Base-by-base conservation (phyloP, 2,113 vertebrate species). In the Coregonus clupeaformis region DNA sequence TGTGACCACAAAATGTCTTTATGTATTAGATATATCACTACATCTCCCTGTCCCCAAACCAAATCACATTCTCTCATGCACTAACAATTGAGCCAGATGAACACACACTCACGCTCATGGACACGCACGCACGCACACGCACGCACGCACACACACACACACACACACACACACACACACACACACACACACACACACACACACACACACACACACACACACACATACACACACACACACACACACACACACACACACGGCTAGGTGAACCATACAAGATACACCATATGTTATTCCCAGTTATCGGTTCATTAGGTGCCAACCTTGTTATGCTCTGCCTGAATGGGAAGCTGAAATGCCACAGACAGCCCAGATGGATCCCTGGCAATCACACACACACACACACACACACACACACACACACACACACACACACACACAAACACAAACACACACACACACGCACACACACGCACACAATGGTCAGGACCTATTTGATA, bases 251-350 rank as follows among this genome's bases (percentile, higher is more conserved):
- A 45, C 42, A 11, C 42, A 11, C 42, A 45, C 4, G 9, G 42
- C 77, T 83, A 80, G 80, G 69, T 88, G 86, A 88, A 86, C 73
- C 80, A 74, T 82, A 84, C 73, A 78, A 80, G 84, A 85, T 73
- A 72, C 67, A 57, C 89, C 89, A 91, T 92, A 90, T 91, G 89
- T 85, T 90, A 78, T 76, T 83, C 76, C 64, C 75, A 75, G 82
- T 83, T 79, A 81, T 82, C 80, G 74, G 83, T 88, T 92, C 88
- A 77, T 91, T 91, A 89, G 86, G 79, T 81, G 81, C 72, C 81
- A 89, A 79, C 77, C 85, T 77, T 82, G 82, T 86, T 82, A 76
- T 72, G 77, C 82, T 77, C 75, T 75, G 83, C 71, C 79, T 80
- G 77, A 83, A 86, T 78, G 78, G 62, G 83, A 83, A 77, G 77